Evolutionary conservation across 2,888 invertebrate genomes (phyloP), one percentile per base, ranked within the genome.

Genomic region (Crioceris asparagi): DNA sequence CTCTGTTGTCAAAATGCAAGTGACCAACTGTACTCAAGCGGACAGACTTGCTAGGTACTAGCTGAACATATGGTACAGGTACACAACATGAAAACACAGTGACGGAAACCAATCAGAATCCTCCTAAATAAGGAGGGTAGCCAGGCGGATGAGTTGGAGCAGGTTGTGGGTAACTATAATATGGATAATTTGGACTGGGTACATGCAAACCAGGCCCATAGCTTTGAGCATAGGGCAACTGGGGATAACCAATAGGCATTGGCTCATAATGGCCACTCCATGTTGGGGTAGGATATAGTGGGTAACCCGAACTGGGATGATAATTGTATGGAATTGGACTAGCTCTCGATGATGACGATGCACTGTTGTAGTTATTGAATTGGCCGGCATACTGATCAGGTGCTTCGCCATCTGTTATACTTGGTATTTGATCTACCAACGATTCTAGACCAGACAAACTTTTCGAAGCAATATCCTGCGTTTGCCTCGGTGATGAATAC

Each of bases 351-450:
- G 67, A 62, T 16, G 51, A 48, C 41, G 67, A 61, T 46, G 59
- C 57, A n/a, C n/a, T n/a, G 46, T 63, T 64, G 44, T 65, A 68
- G 39, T 69, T 70, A 58, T 68, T 65, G 44, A 65, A 70, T 59
- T 66, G 50, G 58, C 57, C 53, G 39, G 60, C 52, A 49, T 62
- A 62, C 49, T 61, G 59, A 46, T 61, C 59, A 14, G 57, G 54
- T 19, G 61, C 50, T 29, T 74, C 77, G 4, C 79, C 80, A 53
- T 87, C 86, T 38, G 82, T 79, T 63, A 87, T 83, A 53, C 84
- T 83, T 34, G 88, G 90, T 64, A 90, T 90, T 71, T 90, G 90
- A 68, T 90, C 88, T 46, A 90, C 88, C 32, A 90, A 70, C 27
- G 87, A 88, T 64, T 90, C 88, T 31, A 90, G 70, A 14, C 88